Percentiles rank a stretch among this genome's conserved stretches.
Conservation (phyloP, 2,888 invertebrate species). For the Campoletis raptor region DNA sequence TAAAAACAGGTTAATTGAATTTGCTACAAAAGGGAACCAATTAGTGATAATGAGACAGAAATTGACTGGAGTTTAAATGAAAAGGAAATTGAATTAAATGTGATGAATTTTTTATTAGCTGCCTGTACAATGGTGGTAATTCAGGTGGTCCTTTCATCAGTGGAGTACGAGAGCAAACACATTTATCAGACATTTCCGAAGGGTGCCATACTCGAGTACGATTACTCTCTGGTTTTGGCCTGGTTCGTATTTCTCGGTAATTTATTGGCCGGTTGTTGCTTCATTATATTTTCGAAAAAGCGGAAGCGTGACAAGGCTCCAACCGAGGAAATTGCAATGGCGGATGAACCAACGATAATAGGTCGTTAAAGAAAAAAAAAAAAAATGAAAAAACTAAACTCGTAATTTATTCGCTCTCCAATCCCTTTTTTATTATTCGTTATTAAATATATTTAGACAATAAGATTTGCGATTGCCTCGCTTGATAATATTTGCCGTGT, state of each 20-base stretch:
- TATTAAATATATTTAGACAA: constrained; percentile 40
- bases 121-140: constrained; percentile 93
- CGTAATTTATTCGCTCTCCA: constrained; percentile 19
- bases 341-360: constrained; percentile 94
- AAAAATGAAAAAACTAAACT: background rate
- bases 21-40: background rate
- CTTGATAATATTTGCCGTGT: constrained; percentile 1
- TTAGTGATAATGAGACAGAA: background rate
- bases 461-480: constrained; percentile 41
- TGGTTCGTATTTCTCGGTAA: constrained; percentile 92
- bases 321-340: constrained; percentile 93
- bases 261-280: constrained; percentile 89
- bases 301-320: constrained; percentile 94
- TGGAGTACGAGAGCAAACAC: constrained; percentile 89
- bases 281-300: constrained; percentile 93
- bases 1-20: background rate
- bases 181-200: constrained; percentile 89
- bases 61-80: background rate
- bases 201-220: constrained; percentile 89
- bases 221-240: constrained; percentile 90
- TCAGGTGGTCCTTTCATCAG: constrained; percentile 91
- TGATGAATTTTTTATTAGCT: constrained; percentile 85
- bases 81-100: constrained; percentile 7
- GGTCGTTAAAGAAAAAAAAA: constrained; percentile 76
- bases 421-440: constrained; percentile 35